These are phyloP conservation scores for Nycteola revayana DNA, from an alignment of 2,888 invertebrate genomes.

Conservation along the genomic window DNA sequence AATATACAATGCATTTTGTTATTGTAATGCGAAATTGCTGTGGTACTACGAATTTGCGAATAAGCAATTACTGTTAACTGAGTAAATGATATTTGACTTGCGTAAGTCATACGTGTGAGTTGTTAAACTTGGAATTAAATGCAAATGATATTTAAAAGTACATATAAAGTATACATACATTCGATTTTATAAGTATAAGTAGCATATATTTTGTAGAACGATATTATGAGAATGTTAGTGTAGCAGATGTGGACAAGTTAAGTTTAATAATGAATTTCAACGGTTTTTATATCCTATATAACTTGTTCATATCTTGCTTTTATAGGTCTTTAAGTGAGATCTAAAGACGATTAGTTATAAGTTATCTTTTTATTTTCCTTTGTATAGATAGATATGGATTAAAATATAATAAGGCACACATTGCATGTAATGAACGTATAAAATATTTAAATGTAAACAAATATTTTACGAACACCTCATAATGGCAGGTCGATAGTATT, in stretches of 20 bases:
- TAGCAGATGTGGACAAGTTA: constrained; percentile 16
- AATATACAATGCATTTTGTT: constrained; percentile 20
- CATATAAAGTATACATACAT: constrained; percentile 28
- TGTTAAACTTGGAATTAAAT: constrained; percentile 22
- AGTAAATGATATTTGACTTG: constrained; percentile 14
- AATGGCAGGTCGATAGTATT: not conserved
- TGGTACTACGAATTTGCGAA: constrained; percentile 27
- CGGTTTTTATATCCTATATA: constrained; percentile 1
- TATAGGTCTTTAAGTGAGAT: constrained; percentile 16
- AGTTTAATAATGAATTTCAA: constrained; percentile 2
- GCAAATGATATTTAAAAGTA: constrained; percentile 35
- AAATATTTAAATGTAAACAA: no score
- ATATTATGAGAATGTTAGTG: constrained; percentile 10
- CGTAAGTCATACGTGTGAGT: constrained; percentile 17
- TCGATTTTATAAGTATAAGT: constrained; percentile 20
- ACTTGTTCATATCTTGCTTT: constrained; percentile 18
- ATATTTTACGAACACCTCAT: not conserved
- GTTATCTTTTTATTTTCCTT: constrained; percentile 13
- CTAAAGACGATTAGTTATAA: constrained; percentile 25
- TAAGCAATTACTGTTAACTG: constrained; percentile 19
- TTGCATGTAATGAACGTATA: no score
- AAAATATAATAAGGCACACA: constrained; percentile 8
- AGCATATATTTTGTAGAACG: constrained; percentile 21
- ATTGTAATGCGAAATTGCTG: constrained; percentile 20
- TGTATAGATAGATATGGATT: constrained; percentile 20